Evolutionary conservation across 2,888 invertebrate species (phyloP), one percentile per base, ranked within the genome.

Genomic region (Saturnia japonica): DNA sequence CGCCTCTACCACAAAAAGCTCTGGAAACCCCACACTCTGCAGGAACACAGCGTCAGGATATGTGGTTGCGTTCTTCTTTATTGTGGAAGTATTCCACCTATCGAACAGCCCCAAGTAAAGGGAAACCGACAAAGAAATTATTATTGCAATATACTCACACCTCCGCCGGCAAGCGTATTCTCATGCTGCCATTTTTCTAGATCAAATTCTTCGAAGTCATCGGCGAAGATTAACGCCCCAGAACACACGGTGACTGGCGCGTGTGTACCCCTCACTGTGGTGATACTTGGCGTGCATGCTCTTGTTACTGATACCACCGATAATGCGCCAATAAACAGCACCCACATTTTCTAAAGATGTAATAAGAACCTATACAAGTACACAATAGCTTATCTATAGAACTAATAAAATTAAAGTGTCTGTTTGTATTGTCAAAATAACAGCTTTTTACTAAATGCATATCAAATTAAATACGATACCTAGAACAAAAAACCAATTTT

Each of bases 121-220:
- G n/a, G n/a, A n/a, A n/a, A n/a, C n/a, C n/a, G n/a, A n/a, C n/a
- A n/a, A n/a, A n/a, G 12, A 60, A 14, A 60, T 28, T 11, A 60
- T 14, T 60, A 60, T 14, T 60, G 28, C 25, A 60, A 28, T 28
- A 11, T 78, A 90, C 95, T 93, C 85, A 95, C 95, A 67, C 96
- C 96, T 73, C 96, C 96, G 7, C 96, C 96, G 43, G 94, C 88
- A 40, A 96, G 86, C 0, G 96, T 96, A 76, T 95, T 94, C 84
- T 96, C 96, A 80, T 96, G 96, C 79, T 95, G 93, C 96, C 96
- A 96, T 76, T 90, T 95, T 74, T 94, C 91, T 0, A 95, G 85
- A 80, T 96, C 94, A 19, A 96, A 91, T 1, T 83, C 85, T 34
- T 95, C 86, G 83, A 96, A 96, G 42, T 95, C 94, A 45, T 96